Percentiles rank a stretch among this genome's conserved stretches.
phyloP scores from a whole-genome alignment of 2,113 vertebrate genomes.

The Lontra canadensis region DNA sequence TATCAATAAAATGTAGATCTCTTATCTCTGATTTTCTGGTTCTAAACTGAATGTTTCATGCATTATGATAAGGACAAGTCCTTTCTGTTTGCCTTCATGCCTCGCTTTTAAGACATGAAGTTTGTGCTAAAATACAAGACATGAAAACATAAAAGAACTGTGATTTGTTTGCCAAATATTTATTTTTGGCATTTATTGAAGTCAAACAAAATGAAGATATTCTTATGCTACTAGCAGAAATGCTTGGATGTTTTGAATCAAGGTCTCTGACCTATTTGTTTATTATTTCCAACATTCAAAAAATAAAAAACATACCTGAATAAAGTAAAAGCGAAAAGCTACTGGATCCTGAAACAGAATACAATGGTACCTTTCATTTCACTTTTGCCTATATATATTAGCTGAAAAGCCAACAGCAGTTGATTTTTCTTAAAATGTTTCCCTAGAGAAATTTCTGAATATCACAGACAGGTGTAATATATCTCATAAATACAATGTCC shows the following conservation, averaged over 20 bases:
- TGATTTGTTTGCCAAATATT: constrained; percentile 11
- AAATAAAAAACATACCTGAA: constrained; percentile 17
- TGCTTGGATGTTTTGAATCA: constrained; percentile 15
- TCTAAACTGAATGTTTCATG: neutral
- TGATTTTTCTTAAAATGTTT: constrained; percentile 41
- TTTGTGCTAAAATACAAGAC: neutral
- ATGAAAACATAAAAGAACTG: constrained; percentile 43
- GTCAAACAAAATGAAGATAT: constrained; percentile 35
- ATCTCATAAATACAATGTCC: neutral
- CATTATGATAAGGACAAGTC: neutral
- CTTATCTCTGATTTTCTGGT: neutral
- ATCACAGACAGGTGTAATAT: neutral
- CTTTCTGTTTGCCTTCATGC: neutral
- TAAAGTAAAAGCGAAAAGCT: constrained; percentile 16
- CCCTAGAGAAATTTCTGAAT: constrained; percentile 47
- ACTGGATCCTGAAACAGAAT: neutral
- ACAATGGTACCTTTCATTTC: neutral
- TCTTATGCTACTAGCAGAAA: constrained; percentile 22
- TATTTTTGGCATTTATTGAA: constrained; percentile 13
- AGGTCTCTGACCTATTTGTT: constrained; percentile 4
- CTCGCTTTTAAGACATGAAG: constrained; percentile 17
- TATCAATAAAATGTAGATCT: neutral
- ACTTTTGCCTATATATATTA: constrained; percentile 36
- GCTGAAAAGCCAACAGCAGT: neutral
- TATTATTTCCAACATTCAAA: constrained; percentile 47